Evolutionary conservation across 2,888 invertebrate species (phyloP).

Genomic region (Acleris cristana): DNA sequence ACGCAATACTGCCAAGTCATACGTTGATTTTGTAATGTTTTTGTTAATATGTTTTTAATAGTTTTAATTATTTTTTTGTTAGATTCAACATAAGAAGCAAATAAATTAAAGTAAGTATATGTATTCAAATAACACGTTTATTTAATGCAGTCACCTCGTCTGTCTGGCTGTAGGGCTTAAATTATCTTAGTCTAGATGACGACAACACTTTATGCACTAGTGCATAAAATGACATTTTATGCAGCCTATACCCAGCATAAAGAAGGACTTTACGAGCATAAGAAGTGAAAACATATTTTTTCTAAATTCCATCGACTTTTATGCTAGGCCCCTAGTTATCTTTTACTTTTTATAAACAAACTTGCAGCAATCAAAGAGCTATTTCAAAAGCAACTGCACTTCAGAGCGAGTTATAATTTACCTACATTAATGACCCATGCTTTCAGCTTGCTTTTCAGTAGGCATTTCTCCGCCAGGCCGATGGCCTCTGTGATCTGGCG

Average conservation of each 20-base stretch:
- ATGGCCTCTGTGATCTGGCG: constrained; percentile 74
- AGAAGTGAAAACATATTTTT: not conserved
- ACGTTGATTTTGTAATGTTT: too few relatives aligned
- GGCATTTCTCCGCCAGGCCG: constrained; percentile 72
- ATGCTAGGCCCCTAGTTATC: too few relatives aligned
- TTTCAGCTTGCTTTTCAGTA: constrained; percentile 65
- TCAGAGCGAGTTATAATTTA: constrained; percentile 16
- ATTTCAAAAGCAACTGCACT: constrained; percentile 9
- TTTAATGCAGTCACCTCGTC: not conserved
- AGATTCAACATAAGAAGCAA: too few relatives aligned
- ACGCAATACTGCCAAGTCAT: too few relatives aligned
- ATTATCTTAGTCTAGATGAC: not conserved
- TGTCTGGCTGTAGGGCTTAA: not conserved
- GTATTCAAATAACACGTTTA: too few relatives aligned
- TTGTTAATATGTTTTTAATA: too few relatives aligned
- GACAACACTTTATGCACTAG: not conserved
- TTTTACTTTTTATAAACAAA: too few relatives aligned
- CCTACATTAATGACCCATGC: constrained; percentile 25
- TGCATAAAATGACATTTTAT: too few relatives aligned
- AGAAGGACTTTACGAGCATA: not conserved
- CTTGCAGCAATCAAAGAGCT: not conserved
- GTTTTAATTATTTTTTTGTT: too few relatives aligned
- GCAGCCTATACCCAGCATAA: too few relatives aligned
- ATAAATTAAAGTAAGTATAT: too few relatives aligned
- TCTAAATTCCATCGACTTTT: too few relatives aligned